Conservation (phyloP, 2,797 vertebrate genomes). For the Orientallactaga sibirica region DNA sequence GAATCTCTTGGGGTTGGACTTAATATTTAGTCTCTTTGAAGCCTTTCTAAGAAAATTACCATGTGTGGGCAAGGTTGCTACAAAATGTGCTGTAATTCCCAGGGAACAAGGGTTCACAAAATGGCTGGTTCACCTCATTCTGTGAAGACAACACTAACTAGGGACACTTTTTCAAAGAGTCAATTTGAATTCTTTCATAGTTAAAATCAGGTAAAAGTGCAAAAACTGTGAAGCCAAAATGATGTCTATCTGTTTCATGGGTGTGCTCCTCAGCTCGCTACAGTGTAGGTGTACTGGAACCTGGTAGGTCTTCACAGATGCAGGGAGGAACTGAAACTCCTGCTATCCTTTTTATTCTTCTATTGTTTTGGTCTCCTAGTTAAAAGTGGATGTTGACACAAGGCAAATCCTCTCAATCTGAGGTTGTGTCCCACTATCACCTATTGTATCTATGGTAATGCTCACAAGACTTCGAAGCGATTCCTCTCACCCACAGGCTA, state of each 20-base stretch:
- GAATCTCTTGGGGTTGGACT: neutral
- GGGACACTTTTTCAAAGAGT: neutral
- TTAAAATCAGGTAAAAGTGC: neutral
- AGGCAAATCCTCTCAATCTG: neutral
- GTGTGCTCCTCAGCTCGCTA: neutral
- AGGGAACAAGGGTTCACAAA: neutral
- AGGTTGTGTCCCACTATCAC: neutral
- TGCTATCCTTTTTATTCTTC: neutral
- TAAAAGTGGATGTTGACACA: conserved; percentile 18
- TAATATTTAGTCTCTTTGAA: neutral
- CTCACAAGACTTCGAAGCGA: neutral
- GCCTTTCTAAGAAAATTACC: neutral
- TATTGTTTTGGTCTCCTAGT: neutral
- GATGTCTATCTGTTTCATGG: neutral
- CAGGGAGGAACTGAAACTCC: neutral
- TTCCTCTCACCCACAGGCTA: neutral
- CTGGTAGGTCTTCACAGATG: neutral
- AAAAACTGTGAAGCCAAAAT: neutral
- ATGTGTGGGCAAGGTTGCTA: neutral
- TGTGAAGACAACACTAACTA: neutral
- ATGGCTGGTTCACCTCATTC: neutral
- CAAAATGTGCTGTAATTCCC: neutral
- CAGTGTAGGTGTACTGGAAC: neutral
- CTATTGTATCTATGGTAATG: neutral
- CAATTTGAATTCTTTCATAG: neutral